Conservation (phyloP, 2,888 invertebrate genomes). For the Laspeyria flexula region DNA sequence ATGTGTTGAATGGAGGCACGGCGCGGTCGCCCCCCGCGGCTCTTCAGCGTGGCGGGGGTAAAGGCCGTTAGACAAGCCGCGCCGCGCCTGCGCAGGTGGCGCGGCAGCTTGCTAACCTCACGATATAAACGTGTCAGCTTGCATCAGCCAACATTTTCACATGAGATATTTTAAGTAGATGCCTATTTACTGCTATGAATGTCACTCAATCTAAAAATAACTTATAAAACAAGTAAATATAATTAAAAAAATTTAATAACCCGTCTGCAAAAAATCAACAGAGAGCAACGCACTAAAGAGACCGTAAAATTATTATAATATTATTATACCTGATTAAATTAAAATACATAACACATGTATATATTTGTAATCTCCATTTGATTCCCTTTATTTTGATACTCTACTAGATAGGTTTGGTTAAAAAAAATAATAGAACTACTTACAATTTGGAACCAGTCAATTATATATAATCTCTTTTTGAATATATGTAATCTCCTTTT, state of each 20-base stretch:
- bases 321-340: too few relatives aligned
- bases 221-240: background rate
- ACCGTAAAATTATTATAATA: background rate
- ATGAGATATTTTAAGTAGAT: conserved; percentile 2
- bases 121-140: conserved; percentile 37
- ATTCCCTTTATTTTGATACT: too few relatives aligned
- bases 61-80: background rate
- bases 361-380: too few relatives aligned
- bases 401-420: too few relatives aligned
- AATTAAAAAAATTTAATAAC: too few relatives aligned
- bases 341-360: too few relatives aligned
- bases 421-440: too few relatives aligned
- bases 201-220: background rate
- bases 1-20: background rate
- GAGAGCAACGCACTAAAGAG: too few relatives aligned
- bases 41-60: background rate
- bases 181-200: background rate
- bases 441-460: too few relatives aligned
- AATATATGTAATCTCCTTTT: too few relatives aligned
- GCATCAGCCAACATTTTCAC: conserved; percentile 44
- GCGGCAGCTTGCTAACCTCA: conserved; percentile 12
- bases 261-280: too few relatives aligned
- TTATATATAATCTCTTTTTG: too few relatives aligned
- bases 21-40: background rate
- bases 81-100: conserved; percentile 24